phyloP scores from a whole-genome alignment of 2,113 vertebrate genomes.

The Xenopus laevis region DNA sequence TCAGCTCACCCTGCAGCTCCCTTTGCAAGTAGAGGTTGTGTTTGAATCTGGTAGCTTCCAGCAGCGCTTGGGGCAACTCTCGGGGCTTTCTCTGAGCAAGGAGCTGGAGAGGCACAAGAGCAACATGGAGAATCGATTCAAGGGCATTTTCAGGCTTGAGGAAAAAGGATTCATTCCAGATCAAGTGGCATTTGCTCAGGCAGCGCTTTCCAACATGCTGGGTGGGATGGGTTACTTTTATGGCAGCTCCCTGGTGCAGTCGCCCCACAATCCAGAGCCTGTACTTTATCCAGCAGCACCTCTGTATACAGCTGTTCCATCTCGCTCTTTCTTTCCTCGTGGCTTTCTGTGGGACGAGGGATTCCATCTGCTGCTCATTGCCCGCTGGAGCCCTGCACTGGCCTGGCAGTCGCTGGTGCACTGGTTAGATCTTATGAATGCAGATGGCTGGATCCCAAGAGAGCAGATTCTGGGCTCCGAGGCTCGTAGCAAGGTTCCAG shows the following conservation, averaged over 20 bases:
- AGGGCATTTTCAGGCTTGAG: conserved; percentile 72
- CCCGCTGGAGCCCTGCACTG: conserved; percentile 78
- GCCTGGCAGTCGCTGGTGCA: conserved; percentile 77
- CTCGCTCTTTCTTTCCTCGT: conserved; percentile 90
- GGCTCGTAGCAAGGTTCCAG: conserved; percentile 84
- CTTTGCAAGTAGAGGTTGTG: conserved; percentile 76
- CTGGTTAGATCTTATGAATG: conserved; percentile 90
- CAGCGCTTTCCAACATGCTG: conserved; percentile 84
- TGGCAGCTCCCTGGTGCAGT: conserved; percentile 79
- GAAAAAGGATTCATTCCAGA: conserved; percentile 64
- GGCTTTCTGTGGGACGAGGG: conserved; percentile 97
- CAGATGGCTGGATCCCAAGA: conserved; percentile 91
- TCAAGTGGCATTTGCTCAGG: conserved; percentile 74
- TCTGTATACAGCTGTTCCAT: conserved; percentile 86
- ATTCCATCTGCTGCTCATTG: conserved; percentile 88
- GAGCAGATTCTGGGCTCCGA: conserved; percentile 92
- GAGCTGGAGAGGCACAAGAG: conserved; percentile 63
- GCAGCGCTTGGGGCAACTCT: conserved; percentile 59
- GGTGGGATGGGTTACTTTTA: conserved; percentile 90
- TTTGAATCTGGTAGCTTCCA: conserved; percentile 83
- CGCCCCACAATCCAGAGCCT: conserved; percentile 59
- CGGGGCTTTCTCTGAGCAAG: conserved; percentile 60
- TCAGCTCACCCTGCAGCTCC: conserved; percentile 81
- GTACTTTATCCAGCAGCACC: conserved; percentile 61
- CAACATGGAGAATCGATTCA: conserved; percentile 74